Evolutionary conservation across 53 echinoderm and acorn worm genomes (phyloP).

Genomic region (Holothuria leucospilota): DNA sequence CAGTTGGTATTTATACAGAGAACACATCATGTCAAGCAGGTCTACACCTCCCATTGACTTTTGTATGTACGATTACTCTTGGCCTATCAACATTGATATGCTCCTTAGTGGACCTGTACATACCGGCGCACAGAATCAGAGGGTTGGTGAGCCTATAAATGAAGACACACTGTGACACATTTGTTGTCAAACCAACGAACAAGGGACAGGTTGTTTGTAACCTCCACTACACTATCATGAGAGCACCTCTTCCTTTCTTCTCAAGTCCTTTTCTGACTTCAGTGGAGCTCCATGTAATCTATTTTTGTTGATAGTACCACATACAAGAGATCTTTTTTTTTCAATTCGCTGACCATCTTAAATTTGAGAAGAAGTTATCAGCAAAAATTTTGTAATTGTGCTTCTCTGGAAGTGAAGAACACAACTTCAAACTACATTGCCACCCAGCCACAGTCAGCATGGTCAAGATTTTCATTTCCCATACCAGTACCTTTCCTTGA

Average conservation of each 20-base stretch:
- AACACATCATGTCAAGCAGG: constrained; percentile 56
- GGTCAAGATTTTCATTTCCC: background rate
- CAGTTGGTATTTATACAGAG: constrained; percentile 49
- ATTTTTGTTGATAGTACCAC: background rate
- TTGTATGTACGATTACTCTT: background rate
- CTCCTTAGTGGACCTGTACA: background rate
- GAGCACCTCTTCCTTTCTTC: background rate
- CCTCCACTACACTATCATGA: background rate
- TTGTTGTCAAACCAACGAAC: background rate
- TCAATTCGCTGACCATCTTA: background rate
- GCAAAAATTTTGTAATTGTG: constrained; percentile 59
- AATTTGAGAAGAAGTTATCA: constrained; percentile 22
- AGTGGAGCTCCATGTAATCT: background rate
- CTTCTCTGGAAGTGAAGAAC: background rate
- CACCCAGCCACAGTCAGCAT: constrained; percentile 7
- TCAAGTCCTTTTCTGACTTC: background rate
- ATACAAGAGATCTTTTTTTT: background rate
- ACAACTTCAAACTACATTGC: constrained; percentile 58
- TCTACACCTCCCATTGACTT: constrained; percentile 1
- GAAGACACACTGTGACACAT: background rate
- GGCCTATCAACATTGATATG: constrained; percentile 4
- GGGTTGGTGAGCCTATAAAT: background rate
- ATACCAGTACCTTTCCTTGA: background rate
- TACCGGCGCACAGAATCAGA: background rate
- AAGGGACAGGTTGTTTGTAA: background rate